Conservation (phyloP, 2,113 vertebrate species). For the Sinocyclocheilus anophthalmus region DNA sequence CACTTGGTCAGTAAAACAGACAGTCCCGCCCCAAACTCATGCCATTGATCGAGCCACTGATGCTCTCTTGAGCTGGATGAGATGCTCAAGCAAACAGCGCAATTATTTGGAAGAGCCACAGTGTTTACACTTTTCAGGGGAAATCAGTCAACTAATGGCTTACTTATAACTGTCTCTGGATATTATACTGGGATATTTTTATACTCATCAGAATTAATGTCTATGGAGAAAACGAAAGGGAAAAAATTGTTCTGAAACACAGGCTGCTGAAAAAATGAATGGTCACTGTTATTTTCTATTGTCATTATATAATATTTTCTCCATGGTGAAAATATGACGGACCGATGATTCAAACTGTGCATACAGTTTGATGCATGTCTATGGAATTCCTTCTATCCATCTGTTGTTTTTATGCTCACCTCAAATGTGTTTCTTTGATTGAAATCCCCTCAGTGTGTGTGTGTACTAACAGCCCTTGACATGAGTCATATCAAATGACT, state of each 20-base stretch:
- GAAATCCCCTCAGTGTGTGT: neutral
- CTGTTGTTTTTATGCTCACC: slow-evolving; percentile 2
- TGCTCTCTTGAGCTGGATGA: neutral
- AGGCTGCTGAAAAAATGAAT: neutral
- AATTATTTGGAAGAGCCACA: neutral
- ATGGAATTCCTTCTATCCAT: slow-evolving; percentile 1
- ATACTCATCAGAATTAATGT: neutral
- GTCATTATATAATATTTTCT: slow-evolving; percentile 12
- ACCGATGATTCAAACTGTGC: neutral
- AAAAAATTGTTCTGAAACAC: neutral
- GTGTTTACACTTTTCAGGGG: neutral
- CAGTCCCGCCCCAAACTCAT: too few species aligned
- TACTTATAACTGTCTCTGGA: neutral
- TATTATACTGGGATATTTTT: neutral
- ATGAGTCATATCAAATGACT: slow-evolving; percentile 60
- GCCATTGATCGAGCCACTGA: too few species aligned
- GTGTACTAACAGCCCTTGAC: slow-evolving; percentile 2
- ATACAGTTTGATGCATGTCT: neutral
- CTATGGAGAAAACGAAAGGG: neutral
- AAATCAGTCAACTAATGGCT: neutral
- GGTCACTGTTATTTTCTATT: neutral
- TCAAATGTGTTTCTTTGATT: neutral
- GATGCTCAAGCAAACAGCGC: neutral
- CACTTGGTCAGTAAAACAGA: neutral
- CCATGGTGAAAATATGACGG: slow-evolving; percentile 8